phyloP scores from a whole-genome alignment of 1,140 invertebrate species.

The Nixonia krombeini region DNA sequence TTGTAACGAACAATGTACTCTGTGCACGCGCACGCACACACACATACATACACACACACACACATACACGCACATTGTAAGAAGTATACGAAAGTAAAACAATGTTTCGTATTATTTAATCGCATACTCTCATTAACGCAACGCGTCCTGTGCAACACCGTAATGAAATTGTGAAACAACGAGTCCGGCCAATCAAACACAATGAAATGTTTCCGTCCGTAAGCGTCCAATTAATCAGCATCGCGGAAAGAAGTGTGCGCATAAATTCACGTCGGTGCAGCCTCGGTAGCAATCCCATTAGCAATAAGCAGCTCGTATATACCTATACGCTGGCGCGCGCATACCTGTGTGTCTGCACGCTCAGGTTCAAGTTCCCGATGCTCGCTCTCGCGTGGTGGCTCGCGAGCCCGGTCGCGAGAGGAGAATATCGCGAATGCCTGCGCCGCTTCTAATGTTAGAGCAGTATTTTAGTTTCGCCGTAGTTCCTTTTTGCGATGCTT shows the following conservation, averaged over 20 bases:
- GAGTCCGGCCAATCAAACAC: no score
- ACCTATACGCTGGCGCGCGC: conserved; percentile 12
- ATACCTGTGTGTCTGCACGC: not conserved
- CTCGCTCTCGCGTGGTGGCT: conserved; percentile 47
- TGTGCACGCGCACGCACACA: no score
- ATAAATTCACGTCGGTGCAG: conserved; percentile 41
- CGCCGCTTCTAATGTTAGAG: conserved; percentile 55
- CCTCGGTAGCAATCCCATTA: conserved; percentile 49
- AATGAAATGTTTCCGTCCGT: conserved; percentile 13
- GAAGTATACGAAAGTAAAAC: no score
- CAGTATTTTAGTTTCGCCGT: conserved; percentile 55
- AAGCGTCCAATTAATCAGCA: conserved; percentile 42
- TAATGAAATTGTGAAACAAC: no score
- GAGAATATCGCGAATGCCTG: conserved; percentile 54
- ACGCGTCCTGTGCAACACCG: no score
- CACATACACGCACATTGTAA: no score
- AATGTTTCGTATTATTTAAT: no score
- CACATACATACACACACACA: no score
- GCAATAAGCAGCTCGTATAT: conserved; percentile 30
- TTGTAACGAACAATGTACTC: no score
- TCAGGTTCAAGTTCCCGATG: conserved; percentile 47
- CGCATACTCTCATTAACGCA: no score
- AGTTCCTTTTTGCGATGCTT: conserved; percentile 27
- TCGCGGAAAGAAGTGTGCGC: conserved; percentile 33
- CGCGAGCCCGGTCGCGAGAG: conserved; percentile 58